Conservation (phyloP, 1,140 invertebrate genomes). For the Manduca sexta region DNA sequence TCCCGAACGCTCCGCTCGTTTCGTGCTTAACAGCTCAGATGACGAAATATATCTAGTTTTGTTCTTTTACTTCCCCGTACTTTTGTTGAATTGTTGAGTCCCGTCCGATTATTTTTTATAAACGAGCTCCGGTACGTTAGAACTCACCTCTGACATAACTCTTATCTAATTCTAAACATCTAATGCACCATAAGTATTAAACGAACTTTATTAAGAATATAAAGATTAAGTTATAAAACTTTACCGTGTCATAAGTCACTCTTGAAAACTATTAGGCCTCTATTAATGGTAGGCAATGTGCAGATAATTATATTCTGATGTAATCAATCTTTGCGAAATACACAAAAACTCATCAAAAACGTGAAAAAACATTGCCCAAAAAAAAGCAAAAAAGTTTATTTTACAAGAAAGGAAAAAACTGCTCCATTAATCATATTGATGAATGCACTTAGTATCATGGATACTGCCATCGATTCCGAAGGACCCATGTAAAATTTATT, state of each 20-base stretch:
- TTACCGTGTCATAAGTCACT: too few species aligned
- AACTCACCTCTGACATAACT: constrained; percentile 51
- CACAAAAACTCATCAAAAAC: constrained; percentile 27
- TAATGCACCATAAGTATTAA: constrained; percentile 18
- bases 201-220: too few species aligned
- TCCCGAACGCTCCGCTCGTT: constrained; percentile 51
- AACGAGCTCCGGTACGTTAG: constrained; percentile 48
- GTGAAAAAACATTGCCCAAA: constrained; percentile 18
- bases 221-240: too few species aligned
- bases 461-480: background rate
- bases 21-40: constrained; percentile 33
- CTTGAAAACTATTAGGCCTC: constrained; percentile 5
- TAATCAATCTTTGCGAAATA: constrained; percentile 35
- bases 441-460: constrained; percentile 33
- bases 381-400: constrained; percentile 25
- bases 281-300: constrained; percentile 16
- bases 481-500: too few species aligned
- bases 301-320: constrained; percentile 18
- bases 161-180: constrained; percentile 62
- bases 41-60: constrained; percentile 59
- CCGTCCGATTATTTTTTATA: constrained; percentile 59
- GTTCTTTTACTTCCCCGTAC: constrained; percentile 49
- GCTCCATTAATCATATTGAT: constrained; percentile 48
- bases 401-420: constrained; percentile 26
- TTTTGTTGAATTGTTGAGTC: constrained; percentile 64